Percentiles rank a stretch among this genome's conserved stretches.
Evolutionary conservation across 2,888 invertebrate genomes (phyloP).

Genomic region (Platerodrilus igneus): DNA sequence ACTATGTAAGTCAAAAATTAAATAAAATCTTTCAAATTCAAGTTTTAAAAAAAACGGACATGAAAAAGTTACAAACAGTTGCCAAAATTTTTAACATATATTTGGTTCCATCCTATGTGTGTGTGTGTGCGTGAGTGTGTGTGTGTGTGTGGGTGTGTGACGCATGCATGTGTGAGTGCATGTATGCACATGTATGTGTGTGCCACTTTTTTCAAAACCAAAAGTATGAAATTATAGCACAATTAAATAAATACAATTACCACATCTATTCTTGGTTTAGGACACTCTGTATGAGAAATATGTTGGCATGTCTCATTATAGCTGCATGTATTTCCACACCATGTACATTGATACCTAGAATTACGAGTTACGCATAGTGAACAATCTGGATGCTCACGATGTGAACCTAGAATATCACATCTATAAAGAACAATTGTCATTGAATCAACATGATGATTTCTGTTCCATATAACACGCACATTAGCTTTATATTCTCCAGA

Average conservation of each 20-base stretch:
- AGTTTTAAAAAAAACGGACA: too few relatives aligned
- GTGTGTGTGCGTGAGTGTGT: too few relatives aligned
- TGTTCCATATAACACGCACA: constrained; percentile 90
- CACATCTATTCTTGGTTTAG: constrained; percentile 88
- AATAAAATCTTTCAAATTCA: too few relatives aligned
- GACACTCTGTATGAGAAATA: constrained; percentile 78
- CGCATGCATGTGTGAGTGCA: too few relatives aligned
- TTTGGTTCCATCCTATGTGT: too few relatives aligned
- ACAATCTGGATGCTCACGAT: constrained; percentile 91
- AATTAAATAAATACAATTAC: constrained; percentile 49
- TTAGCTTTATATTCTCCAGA: constrained; percentile 84
- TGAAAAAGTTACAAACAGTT: too few relatives aligned
- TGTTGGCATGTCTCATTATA: constrained; percentile 81
- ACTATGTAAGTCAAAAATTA: too few relatives aligned
- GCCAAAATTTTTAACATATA: too few relatives aligned
- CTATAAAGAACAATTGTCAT: constrained; percentile 90
- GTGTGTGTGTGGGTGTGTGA: too few relatives aligned
- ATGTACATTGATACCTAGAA: constrained; percentile 87
- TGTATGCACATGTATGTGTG: too few relatives aligned
- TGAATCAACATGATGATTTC: constrained; percentile 87
- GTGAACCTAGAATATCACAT: constrained; percentile 91
- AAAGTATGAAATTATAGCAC: neutral
- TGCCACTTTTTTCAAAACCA: too few relatives aligned
- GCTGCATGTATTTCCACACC: constrained; percentile 89
- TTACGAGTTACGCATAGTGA: constrained; percentile 92